Base-by-base conservation (phyloP, 2,113 vertebrate species). In the Lynx canadensis region DNA sequence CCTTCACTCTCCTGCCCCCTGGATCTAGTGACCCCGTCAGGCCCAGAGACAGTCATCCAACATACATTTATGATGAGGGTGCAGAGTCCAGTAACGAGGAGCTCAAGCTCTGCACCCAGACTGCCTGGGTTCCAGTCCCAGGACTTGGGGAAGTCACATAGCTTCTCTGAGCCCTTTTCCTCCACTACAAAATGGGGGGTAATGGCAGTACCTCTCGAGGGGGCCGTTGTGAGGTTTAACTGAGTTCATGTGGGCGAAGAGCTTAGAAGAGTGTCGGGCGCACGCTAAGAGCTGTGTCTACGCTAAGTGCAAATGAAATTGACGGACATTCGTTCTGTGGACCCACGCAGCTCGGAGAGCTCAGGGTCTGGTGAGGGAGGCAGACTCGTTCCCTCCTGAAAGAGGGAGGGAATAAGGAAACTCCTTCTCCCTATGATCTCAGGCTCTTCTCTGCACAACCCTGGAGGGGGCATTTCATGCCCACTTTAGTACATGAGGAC, bases 121-220 rank as follows among this genome's bases (percentile, higher is more conserved):
- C 6, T 36, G 16, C 36, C 36, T 84, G 73, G 52, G 27, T 38
- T 93, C 55, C 27, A 50, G 3, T 52, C 33, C 84, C 73, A 73
- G 41, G 41, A 41, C 41, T 74, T 86, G 48, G n/a, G 52, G 33
- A 74, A 87, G 79, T 71, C 27, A 87, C 4, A 33, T 21, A 25
- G 33, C 74, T 60, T 76, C 87, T 92, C 92, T 63, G 94, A 89
- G 36, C 45, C 19, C 50, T 84, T 60, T 87, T 92, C 74, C 25
- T 68, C 55, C 4, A 48, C 50, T 79, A 25, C 50, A 68, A 83
- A 79, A 78, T 13, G 25, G 21, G 1, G 0, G 27, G 23, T 50
- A 66, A 38, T 19, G 31, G 71, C 19, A 63, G 36, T 7, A 4
- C 29, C 38, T 85, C 36, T 27, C 69, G 1, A 2, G 45, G 84